Conservation (phyloP, 2,113 vertebrate species). For the Cervus canadensis region DNA sequence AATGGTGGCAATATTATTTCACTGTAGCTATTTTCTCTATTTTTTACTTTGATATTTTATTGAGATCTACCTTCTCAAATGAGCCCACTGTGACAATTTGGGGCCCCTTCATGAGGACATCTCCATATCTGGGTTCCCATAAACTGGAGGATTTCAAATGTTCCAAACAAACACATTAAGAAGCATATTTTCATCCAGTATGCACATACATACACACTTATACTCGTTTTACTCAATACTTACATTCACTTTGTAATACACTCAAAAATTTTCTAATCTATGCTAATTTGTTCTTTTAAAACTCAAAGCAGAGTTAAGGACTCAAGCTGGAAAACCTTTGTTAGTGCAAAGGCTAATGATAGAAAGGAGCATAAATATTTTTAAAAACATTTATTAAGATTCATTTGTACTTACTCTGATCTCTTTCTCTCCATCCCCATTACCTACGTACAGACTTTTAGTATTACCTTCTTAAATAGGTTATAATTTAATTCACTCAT, state of each 20-base stretch:
- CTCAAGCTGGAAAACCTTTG: background rate
- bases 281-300: background rate
- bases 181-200: background rate
- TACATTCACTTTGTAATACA: background rate
- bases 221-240: background rate
- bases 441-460: background rate
- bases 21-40: background rate
- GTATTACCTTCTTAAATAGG: background rate
- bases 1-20: background rate
- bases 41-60: background rate
- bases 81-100: background rate
- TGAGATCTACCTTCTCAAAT: background rate
- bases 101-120: background rate
- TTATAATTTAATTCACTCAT: background rate
- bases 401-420: background rate
- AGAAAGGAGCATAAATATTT: background rate
- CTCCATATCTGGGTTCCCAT: background rate
- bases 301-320: background rate
- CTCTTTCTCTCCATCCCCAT: background rate
- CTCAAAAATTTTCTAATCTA: background rate
- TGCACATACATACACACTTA: background rate
- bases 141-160: background rate
- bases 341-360: background rate
- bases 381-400: background rate
- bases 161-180: background rate